These are phyloP conservation scores for Phalacrocorax pelagicus DNA, from an alignment of 2,113 vertebrate genomes.

Conservation along the genomic window DNA sequence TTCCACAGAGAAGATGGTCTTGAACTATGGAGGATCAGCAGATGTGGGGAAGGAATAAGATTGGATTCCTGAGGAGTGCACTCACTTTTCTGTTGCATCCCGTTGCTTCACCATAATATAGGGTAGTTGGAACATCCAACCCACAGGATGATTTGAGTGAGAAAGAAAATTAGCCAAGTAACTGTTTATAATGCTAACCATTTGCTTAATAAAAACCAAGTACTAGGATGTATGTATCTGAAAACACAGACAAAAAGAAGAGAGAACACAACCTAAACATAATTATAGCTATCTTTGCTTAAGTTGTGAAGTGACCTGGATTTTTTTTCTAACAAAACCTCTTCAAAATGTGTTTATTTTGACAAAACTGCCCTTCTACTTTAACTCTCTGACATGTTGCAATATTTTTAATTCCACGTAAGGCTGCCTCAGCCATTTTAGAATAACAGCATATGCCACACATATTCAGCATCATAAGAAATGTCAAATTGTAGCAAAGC, in stretches of 20 bases:
- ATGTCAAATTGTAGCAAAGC: background rate
- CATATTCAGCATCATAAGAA: background rate
- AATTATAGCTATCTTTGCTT: background rate
- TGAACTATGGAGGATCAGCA: background rate
- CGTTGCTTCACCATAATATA: background rate
- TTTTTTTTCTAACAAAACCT: background rate
- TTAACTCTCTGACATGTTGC: background rate
- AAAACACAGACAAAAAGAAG: background rate
- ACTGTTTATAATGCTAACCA: background rate
- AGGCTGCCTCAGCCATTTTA: background rate
- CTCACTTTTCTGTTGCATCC: background rate
- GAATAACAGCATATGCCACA: background rate
- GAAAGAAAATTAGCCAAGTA: background rate
- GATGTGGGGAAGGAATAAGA: background rate
- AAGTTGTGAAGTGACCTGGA: background rate
- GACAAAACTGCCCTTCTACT: background rate
- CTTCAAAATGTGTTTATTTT: background rate
- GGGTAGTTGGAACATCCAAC: background rate
- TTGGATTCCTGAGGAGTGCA: background rate
- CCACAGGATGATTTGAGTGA: background rate
- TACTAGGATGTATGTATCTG: background rate
- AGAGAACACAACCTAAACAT: background rate
- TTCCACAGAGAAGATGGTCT: background rate
- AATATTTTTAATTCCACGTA: background rate
- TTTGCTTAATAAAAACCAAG: background rate